Conservation (phyloP, 2,797 vertebrate species). For the Morus bassanus region DNA sequence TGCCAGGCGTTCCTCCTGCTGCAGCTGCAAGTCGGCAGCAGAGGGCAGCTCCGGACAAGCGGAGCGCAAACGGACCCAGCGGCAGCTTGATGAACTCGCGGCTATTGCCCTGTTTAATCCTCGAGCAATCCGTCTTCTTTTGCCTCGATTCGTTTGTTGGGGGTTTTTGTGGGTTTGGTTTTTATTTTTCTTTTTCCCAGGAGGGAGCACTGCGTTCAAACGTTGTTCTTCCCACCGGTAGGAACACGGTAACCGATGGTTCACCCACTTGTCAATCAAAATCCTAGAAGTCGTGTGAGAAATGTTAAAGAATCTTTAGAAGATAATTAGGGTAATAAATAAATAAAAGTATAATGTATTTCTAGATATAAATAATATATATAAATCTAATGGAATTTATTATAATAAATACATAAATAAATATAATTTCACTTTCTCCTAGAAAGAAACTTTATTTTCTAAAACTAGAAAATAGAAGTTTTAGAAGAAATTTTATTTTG, state of each 20-base stretch:
- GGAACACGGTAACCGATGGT: not conserved
- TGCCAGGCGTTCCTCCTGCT: not conserved
- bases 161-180: too few relatives aligned
- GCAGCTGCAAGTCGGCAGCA: not conserved
- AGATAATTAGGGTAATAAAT: not conserved
- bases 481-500: not conserved
- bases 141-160: not conserved
- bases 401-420: not conserved
- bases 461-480: not conserved
- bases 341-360: not conserved
- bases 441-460: not conserved
- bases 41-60: not conserved
- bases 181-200: too few relatives aligned
- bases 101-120: accelerated
- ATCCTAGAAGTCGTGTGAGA: not conserved
- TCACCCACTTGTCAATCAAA: not conserved
- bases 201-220: not conserved
- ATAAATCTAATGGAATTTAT: not conserved
- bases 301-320: not conserved
- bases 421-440: not conserved
- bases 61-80: not conserved
- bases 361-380: not conserved
- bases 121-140: not conserved
- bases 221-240: not conserved
- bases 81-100: not conserved